phyloP scores from a whole-genome alignment of 2,888 invertebrate genomes.

The Meganola albula region DNA sequence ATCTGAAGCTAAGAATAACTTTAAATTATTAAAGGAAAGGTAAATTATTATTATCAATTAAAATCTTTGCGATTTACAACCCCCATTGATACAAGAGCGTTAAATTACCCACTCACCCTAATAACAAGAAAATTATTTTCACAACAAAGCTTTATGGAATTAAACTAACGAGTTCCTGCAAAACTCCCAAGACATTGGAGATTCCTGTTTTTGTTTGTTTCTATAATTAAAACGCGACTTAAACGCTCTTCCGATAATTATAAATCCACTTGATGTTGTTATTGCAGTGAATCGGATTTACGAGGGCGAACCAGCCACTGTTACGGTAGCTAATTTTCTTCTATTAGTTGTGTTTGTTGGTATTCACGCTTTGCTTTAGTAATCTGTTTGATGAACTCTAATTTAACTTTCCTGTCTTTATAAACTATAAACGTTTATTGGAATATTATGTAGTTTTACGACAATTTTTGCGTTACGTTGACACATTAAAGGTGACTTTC shows the following conservation, averaged over 20 bases:
- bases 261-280: conserved; percentile 54
- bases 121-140: conserved; percentile 35
- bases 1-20: no score
- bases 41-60: conserved; percentile 22
- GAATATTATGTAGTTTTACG: no score
- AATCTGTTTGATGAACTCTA: no score
- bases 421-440: no score
- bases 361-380: conserved; percentile 6
- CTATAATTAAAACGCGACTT: conserved; percentile 68
- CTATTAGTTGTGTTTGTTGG: conserved; percentile 31
- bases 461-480: conserved; percentile 21
- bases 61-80: conserved; percentile 28
- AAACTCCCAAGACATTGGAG: conserved; percentile 54
- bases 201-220: conserved; percentile 67
- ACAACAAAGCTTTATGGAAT: conserved; percentile 46
- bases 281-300: conserved; percentile 47
- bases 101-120: conserved; percentile 21
- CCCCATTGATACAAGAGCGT: conserved; percentile 25
- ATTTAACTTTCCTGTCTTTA: no score
- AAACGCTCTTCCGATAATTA: conserved; percentile 60
- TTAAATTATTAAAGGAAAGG: conserved; percentile 13
- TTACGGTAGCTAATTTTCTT: conserved; percentile 28
- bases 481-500: conserved; percentile 31
- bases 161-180: conserved; percentile 44
- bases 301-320: conserved; percentile 30